Base-by-base conservation (phyloP, 2,113 vertebrate genomes). In the Globicephala melas region DNA sequence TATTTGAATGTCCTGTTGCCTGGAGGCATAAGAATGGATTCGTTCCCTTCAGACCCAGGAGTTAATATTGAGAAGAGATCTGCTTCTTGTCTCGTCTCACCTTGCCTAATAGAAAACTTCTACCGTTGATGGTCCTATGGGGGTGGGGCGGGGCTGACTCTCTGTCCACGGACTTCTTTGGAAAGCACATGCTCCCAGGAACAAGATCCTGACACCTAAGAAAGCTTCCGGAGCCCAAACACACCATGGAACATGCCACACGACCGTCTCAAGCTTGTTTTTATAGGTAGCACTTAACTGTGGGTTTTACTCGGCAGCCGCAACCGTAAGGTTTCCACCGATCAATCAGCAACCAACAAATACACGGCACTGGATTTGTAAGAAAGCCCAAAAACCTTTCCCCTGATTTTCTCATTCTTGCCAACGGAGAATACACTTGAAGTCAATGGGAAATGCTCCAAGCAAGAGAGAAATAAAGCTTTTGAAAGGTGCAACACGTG, bases 401-500 rank as follows among this genome's bases (percentile, higher is more conserved):
- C 38, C 41, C 71, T 88, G 70, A 74, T 68, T 81, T 60, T 96
- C 70, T 95, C 65, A 67, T 36, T 88, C 65, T 33, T 95, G 76
- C 70, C 92, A 94, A 85, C 15, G 96, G 44, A 95, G 65, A 96
- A 70, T 77, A 76, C 25, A 77, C 38, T 60, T 92, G 90, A 97
- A 97, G 74, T 92, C 92, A 85, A 28, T 85, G 80, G 80, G 80
- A 95, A 95, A 89, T 44, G 44, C 63, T 96, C 86, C 91, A 95
- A 82, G 70, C 47, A 90, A 95, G 95, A 93, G 87, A 79, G 94
- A 95, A 79, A 87, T 23, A 67, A 84, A 86, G 28, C 41, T 95
- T 97, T 96, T 88, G 65, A 97, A 96, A 97, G 67, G 70, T 96
- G 15, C 41, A 65, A 85, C 31, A 31, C n/a, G 44, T 89, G 58